Conservation (phyloP, 2,797 vertebrate genomes). For the Pagetopsis macropterus region DNA sequence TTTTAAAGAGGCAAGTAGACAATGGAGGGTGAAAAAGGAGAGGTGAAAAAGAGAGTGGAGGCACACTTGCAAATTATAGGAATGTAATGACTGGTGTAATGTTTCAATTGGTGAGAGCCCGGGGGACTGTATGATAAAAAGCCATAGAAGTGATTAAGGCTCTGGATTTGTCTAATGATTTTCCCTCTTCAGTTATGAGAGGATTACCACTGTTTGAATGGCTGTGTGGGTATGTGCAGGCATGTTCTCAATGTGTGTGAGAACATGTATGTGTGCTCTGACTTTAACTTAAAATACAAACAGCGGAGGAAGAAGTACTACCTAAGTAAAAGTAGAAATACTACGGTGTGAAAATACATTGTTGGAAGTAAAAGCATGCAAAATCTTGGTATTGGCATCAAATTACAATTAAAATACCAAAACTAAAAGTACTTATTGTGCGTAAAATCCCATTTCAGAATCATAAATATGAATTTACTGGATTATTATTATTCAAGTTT, state of each 20-base stretch:
- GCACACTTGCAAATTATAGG: conserved; percentile 36
- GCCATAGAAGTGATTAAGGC: conserved; percentile 62
- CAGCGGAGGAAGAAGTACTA: too few species aligned
- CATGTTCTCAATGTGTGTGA: background rate
- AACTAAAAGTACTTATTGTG: too few species aligned
- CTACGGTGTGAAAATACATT: too few species aligned
- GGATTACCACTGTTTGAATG: conserved; percentile 21
- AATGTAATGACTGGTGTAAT: conserved; percentile 56
- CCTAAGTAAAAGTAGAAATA: too few species aligned
- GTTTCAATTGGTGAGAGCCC: conserved; percentile 54
- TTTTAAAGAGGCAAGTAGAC: conserved; percentile 9
- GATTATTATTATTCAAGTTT: too few species aligned
- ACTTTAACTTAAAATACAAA: background rate
- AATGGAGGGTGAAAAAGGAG: conserved; percentile 16
- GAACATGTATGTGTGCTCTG: background rate
- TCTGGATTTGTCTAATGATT: conserved; percentile 63
- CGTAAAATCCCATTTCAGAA: too few species aligned
- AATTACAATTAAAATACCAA: too few species aligned
- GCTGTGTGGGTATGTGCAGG: conserved; percentile 1
- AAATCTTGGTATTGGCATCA: too few species aligned
- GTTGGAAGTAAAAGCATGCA: too few species aligned
- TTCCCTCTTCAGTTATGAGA: conserved; percentile 41
- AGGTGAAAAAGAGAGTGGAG: conserved; percentile 2
- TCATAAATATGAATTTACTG: too few species aligned
- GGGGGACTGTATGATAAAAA: conserved; percentile 53